Percentiles rank a stretch among this genome's conserved stretches.
phyloP scores from a whole-genome alignment of 2,888 invertebrate species.

The Pardosa pseudoannulata region DNA sequence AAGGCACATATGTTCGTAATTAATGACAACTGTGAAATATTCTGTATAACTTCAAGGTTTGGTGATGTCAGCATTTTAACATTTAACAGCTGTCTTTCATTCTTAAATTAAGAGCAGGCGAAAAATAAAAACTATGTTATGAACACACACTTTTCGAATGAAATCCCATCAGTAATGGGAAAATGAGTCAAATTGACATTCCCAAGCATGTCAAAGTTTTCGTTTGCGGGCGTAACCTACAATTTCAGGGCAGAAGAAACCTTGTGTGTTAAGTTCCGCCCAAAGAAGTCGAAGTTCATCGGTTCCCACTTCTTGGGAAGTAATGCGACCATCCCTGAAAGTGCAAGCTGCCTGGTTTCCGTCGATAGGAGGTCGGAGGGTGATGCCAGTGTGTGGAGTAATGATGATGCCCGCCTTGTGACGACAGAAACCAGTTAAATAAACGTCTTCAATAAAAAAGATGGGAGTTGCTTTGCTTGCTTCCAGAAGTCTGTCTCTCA shows the following conservation, averaged over 20 bases:
- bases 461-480: conserved; percentile 73
- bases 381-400: conserved; percentile 70
- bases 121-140: too few species aligned
- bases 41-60: too few species aligned
- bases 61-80: too few species aligned
- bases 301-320: conserved; percentile 73
- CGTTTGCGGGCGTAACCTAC: conserved; percentile 33
- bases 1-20: too few species aligned
- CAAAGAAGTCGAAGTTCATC: conserved; percentile 73
- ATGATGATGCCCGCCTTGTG: conserved; percentile 73
- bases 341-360: conserved; percentile 62
- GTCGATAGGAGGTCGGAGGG: conserved; percentile 71
- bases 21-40: too few species aligned
- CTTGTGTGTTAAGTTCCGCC: conserved; percentile 74
- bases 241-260: conserved; percentile 74
- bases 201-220: neutral
- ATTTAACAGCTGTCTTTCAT: too few species aligned
- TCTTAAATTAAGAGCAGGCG: too few species aligned
- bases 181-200: too few species aligned
- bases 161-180: too few species aligned
- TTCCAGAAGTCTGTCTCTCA: conserved; percentile 69
- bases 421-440: conserved; percentile 75
- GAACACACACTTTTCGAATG: too few species aligned
- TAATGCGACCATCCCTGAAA: conserved; percentile 73
- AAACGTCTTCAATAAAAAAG: conserved; percentile 75